Evolutionary conservation across 2,888 invertebrate genomes (phyloP), one percentile per base, ranked within the genome.

Genomic region (Nineta flava): DNA sequence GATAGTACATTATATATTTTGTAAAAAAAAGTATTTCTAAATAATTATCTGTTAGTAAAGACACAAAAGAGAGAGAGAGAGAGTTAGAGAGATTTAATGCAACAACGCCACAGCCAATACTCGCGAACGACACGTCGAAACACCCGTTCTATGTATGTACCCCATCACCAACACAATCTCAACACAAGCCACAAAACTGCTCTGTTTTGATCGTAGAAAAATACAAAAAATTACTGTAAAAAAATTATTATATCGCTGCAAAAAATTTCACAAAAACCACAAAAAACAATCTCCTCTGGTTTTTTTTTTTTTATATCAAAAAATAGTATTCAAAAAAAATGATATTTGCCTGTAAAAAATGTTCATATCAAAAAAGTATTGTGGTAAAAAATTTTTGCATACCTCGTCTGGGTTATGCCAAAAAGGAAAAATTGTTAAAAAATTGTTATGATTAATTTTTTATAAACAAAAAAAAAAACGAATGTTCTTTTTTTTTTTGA

Each of bases 191-290:
- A 26, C n/a, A n/a, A n/a, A n/a, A 26, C 26, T 26, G 26, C 26
- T 26, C 26, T 6, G 26, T 26, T n/a, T 7, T 26, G 52, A 52
- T 53, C 54, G 53, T 51, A 46, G 55, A 55, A 58, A 57, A 56
- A 52, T 55, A 53, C 51, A 52, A 53, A 54, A 55, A 51, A 26
- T 26, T 54, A 50, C 52, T 49, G 54, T 53, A 54, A 52, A 54
- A 53, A 53, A 49, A 35, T 26, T 26, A 50, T 48, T 53, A 43
- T 46, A 50, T 34, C 46, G 46, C 47, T 53, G 51, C 41, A 50
- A 46, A 50, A 34, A 42, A 49, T 41, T 49, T 32, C 17, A 42
- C 32, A 40, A 42, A 32, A 26, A 26, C 26, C 26, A 26, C 26
- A 26, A 26, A 26, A 26, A 26, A 26, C 26, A 26, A 26, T 7